Percentiles rank a stretch among this genome's conserved stretches.
Conservation (phyloP, 2,113 vertebrate genomes). For the Rana temporaria region DNA sequence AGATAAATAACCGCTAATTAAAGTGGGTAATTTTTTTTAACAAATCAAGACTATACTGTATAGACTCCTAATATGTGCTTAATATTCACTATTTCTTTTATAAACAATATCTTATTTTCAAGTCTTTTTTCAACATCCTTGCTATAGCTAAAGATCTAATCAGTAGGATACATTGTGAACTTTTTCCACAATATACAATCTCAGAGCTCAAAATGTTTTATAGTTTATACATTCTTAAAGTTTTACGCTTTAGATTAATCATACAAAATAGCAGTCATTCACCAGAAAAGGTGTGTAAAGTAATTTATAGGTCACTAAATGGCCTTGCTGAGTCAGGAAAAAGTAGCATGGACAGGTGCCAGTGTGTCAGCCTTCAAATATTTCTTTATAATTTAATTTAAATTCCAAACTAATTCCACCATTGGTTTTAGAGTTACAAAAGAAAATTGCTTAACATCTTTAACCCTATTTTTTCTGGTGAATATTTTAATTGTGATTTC, state of each 20-base stretch:
- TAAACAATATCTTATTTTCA: no score
- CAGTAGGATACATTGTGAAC: neutral
- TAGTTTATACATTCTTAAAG: neutral
- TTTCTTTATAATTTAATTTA: conserved; percentile 25
- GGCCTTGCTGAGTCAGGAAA: conserved; percentile 22
- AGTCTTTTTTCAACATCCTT: no score
- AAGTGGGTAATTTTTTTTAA: no score
- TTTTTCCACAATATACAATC: neutral
- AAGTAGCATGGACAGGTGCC: conserved; percentile 16
- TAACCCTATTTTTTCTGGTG: neutral
- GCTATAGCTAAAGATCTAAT: neutral
- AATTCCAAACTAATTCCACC: conserved; percentile 6
- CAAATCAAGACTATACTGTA: no score
- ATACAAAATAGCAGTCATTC: conserved; percentile 4
- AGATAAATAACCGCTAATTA: no score
- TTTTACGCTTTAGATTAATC: conserved; percentile 16
- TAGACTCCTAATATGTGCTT: no score
- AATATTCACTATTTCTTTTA: no score
- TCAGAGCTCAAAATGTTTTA: conserved; percentile 13
- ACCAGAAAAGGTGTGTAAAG: neutral
- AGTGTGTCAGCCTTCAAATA: neutral
- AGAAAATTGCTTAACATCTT: neutral
- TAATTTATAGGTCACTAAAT: conserved; percentile 16
- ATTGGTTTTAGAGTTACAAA: neutral
- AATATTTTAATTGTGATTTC: no score